Conservation (phyloP, 2,888 invertebrate species). For the Nemotelus nigrinus region DNA sequence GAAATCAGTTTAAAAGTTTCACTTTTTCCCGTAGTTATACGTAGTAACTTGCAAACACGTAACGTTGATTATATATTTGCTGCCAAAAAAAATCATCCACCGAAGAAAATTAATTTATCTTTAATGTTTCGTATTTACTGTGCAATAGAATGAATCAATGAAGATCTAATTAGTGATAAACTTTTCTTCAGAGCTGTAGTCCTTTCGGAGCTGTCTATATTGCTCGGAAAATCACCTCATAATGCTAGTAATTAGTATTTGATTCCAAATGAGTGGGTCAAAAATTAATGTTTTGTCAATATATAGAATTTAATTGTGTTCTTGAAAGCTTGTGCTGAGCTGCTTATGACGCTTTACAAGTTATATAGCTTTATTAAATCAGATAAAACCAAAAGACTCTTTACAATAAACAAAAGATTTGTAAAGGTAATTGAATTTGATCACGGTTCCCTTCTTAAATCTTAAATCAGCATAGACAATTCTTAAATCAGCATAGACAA, state of each 20-base stretch:
- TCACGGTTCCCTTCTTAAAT: no score
- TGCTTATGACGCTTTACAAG: neutral
- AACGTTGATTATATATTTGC: no score
- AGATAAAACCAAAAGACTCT: no score
- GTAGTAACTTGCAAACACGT: no score
- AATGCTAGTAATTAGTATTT: slow-evolving; percentile 37
- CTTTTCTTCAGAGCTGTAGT: slow-evolving; percentile 29
- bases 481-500: no score
- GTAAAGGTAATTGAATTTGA: no score
- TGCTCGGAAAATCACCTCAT: slow-evolving; percentile 18
- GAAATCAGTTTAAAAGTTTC: no score
- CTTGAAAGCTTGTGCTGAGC: neutral
- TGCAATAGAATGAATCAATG: neutral
- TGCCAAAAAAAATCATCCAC: neutral
- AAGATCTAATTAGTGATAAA: slow-evolving; percentile 35
- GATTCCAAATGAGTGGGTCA: slow-evolving; percentile 17
- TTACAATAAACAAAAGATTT: no score
- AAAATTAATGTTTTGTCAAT: slow-evolving; percentile 12
- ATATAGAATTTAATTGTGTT: neutral
- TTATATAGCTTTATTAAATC: no score
- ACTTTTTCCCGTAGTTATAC: no score
- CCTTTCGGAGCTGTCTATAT: neutral
- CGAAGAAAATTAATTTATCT: neutral
- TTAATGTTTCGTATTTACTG: no score
- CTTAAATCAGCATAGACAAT: no score